Percentiles rank a stretch among this genome's conserved stretches.
Conservation (phyloP, 1,140 invertebrate species). For the Euwallacea fornicatus region DNA sequence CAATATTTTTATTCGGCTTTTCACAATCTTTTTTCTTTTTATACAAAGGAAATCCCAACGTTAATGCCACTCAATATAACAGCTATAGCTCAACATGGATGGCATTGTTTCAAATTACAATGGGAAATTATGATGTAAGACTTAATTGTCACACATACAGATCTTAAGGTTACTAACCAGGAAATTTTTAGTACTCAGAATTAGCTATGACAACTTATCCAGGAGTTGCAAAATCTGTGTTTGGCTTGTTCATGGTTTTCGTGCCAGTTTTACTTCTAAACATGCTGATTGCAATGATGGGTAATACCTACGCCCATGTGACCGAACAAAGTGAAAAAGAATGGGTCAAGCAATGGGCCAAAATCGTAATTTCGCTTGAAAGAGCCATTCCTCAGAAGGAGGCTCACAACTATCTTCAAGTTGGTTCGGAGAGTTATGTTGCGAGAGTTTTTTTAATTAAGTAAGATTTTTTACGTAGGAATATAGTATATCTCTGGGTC, state of each 20-base stretch:
- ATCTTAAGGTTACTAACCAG: not conserved
- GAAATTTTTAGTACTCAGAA: constrained; percentile 78
- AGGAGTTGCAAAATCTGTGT: constrained; percentile 89
- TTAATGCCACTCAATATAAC: constrained; percentile 75
- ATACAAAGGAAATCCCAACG: constrained; percentile 87
- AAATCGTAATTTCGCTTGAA: constrained; percentile 95
- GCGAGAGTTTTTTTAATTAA: not conserved
- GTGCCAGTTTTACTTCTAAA: constrained; percentile 95
- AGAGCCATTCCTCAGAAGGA: constrained; percentile 87
- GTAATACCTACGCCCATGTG: constrained; percentile 96
- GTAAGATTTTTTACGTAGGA: constrained; percentile 66
- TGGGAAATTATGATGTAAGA: constrained; percentile 95
- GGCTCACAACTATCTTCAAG: constrained; percentile 86
- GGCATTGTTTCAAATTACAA: constrained; percentile 95
- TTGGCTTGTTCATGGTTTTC: constrained; percentile 96
- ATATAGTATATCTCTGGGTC: constrained; percentile 90
- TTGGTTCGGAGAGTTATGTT: constrained; percentile 48
- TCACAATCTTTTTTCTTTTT: constrained; percentile 97
- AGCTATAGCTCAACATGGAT: constrained; percentile 93
- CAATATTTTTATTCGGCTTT: constrained; percentile 91
- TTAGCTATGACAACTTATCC: constrained; percentile 88
- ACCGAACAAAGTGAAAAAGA: constrained; percentile 98
- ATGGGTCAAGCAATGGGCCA: constrained; percentile 99
- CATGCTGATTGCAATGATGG: constrained; percentile 99
- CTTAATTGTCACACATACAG: not conserved